phyloP scores from a whole-genome alignment of 2,888 invertebrate genomes.

The Seira ritae region DNA sequence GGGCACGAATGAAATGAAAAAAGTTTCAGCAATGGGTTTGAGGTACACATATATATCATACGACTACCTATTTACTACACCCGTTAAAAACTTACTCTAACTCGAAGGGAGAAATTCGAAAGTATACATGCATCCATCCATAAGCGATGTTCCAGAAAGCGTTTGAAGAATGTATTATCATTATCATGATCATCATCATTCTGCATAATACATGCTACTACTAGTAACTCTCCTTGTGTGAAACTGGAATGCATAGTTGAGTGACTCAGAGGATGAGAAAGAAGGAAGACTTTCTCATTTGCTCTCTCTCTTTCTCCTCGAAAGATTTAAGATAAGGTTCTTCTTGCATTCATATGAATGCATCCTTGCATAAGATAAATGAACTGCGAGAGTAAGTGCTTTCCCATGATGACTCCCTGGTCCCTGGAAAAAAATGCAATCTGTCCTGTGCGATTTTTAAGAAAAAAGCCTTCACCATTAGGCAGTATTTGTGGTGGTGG shows the following conservation, averaged over 20 bases:
- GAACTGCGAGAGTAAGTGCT: neutral
- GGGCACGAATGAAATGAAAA: conserved; percentile 37
- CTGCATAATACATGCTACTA: neutral
- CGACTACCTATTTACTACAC: too few species aligned
- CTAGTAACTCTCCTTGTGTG: neutral
- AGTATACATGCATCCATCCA: conserved; percentile 6
- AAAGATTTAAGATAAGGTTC: neutral
- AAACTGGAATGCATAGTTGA: conserved; percentile 14
- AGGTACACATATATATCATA: neutral
- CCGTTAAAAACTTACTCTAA: too few species aligned
- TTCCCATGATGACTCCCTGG: neutral
- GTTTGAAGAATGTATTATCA: conserved; percentile 11
- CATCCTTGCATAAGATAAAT: neutral
- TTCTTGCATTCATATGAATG: neutral
- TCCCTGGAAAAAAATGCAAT: neutral
- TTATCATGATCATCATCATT: conserved; percentile 10
- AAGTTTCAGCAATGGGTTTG: neutral
- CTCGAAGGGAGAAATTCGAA: neutral
- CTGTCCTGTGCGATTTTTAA: neutral
- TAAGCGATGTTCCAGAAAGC: conserved; percentile 7
- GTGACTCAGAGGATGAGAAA: neutral
- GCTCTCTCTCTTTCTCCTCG: neutral
- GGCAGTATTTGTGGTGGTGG: neutral
- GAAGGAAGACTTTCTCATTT: neutral
- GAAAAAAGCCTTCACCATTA: neutral